These are phyloP conservation scores for Periparus ater DNA, from an alignment of 2,797 vertebrate genomes.

Conservation along the genomic window DNA sequence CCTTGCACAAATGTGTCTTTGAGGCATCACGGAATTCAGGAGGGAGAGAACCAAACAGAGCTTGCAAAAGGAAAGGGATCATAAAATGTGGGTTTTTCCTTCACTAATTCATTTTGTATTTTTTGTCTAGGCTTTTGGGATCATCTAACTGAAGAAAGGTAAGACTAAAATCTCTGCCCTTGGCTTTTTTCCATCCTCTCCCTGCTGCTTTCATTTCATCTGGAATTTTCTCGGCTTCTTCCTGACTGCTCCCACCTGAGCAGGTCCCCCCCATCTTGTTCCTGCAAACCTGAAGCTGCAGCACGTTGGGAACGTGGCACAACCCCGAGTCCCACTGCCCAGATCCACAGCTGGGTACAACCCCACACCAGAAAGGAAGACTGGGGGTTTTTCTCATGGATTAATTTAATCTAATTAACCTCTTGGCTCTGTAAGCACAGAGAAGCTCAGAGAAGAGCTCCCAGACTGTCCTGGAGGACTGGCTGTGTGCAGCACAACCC, in stretches of 20 bases:
- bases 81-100: background rate
- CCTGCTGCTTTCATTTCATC: background rate
- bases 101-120: background rate
- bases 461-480: background rate
- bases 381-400: background rate
- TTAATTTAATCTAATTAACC: background rate
- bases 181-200: background rate
- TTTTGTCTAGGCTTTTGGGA: background rate
- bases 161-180: background rate
- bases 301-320: background rate
- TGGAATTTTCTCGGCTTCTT: background rate
- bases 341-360: background rate
- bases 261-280: no score
- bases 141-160: background rate
- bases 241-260: accelerated
- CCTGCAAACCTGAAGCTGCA: background rate
- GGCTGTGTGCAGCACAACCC: background rate
- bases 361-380: background rate
- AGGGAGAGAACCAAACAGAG: background rate
- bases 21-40: constrained; percentile 13
- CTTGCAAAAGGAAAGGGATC: background rate
- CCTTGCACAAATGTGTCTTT: constrained; percentile 46
- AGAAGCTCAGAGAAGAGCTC: background rate
- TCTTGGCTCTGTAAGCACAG: background rate
- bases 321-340: background rate